Percentiles rank a stretch among this genome's conserved stretches.
Evolutionary conservation across 1,140 invertebrate species (phyloP).

Genomic region (Dendrolimus punctatus): DNA sequence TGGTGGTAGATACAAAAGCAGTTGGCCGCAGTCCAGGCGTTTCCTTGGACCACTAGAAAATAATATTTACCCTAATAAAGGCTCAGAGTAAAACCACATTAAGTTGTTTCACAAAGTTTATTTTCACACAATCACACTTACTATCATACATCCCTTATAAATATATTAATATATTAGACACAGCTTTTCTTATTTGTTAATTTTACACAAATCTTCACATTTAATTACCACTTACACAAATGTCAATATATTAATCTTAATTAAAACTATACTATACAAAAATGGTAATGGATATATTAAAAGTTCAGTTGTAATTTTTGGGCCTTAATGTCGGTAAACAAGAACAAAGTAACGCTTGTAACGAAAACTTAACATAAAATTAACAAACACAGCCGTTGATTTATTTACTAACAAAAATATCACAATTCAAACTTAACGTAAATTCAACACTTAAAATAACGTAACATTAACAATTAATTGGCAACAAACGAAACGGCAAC

Average conservation of each 20-base stretch:
- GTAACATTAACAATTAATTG: slow-evolving; percentile 50
- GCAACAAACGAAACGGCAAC: slow-evolving; percentile 19
- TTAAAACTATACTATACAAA: slow-evolving; percentile 1
- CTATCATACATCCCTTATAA: slow-evolving; percentile 55
- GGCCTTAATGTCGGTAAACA: slow-evolving; percentile 64
- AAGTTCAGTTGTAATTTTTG: slow-evolving; percentile 7
- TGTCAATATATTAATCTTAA: not conserved
- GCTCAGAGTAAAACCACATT: slow-evolving; percentile 21
- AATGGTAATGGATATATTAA: not conserved
- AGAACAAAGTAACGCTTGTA: slow-evolving; percentile 50
- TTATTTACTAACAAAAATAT: slow-evolving; percentile 38
- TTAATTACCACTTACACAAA: slow-evolving; percentile 33
- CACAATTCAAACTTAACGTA: slow-evolving; percentile 56
- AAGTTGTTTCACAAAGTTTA: slow-evolving; percentile 32
- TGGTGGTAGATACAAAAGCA: slow-evolving; percentile 38
- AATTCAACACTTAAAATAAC: slow-evolving; percentile 61
- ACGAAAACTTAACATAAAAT: slow-evolving; percentile 70
- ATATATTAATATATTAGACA: slow-evolving; percentile 20
- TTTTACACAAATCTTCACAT: slow-evolving; percentile 66
- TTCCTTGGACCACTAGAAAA: slow-evolving; percentile 16
- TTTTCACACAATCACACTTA: slow-evolving; percentile 48
- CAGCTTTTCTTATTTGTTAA: slow-evolving; percentile 49
- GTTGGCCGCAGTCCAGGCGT: slow-evolving; percentile 47
- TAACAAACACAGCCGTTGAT: slow-evolving; percentile 65
- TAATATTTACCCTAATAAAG: slow-evolving; percentile 9